These are phyloP conservation scores for Ploceus nigricollis DNA, from an alignment of 2,113 vertebrate species.

Conservation along the genomic window DNA sequence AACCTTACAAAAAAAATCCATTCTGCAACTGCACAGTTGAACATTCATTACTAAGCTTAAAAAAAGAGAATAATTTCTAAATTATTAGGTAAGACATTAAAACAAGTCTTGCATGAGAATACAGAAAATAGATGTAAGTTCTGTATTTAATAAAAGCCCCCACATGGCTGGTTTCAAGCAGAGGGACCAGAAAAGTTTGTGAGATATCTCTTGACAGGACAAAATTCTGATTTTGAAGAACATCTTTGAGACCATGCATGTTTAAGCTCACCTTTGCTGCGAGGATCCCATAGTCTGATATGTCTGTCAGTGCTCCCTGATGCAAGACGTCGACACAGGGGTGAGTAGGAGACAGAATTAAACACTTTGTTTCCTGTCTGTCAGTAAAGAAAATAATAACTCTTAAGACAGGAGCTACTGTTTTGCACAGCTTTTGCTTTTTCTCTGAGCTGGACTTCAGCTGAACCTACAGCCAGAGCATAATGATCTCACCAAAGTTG, in stretches of 20 bases:
- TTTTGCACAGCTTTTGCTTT: background rate
- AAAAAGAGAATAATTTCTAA: background rate
- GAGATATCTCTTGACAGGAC: background rate
- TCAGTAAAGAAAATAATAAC: background rate
- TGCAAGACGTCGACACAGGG: constrained; percentile 87
- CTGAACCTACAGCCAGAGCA: background rate
- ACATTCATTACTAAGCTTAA: background rate
- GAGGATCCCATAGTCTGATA: constrained; percentile 92
- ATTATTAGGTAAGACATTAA: background rate
- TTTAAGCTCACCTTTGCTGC: constrained; percentile 83
- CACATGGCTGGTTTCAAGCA: background rate
- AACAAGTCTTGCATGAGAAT: background rate
- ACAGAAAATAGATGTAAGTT: background rate
- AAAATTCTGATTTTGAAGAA: background rate
- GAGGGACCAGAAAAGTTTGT: background rate
- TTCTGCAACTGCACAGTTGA: background rate
- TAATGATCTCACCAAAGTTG: constrained; percentile 81
- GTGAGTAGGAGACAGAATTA: constrained; percentile 91
- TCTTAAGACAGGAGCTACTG: background rate
- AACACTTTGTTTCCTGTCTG: constrained; percentile 96
- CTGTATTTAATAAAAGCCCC: background rate
- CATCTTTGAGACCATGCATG: background rate
- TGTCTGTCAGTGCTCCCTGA: constrained; percentile 94
- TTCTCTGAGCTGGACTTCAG: background rate
- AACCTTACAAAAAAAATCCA: background rate